Base-by-base conservation (phyloP, 2,888 invertebrate genomes). In the Saturnia japonica region DNA sequence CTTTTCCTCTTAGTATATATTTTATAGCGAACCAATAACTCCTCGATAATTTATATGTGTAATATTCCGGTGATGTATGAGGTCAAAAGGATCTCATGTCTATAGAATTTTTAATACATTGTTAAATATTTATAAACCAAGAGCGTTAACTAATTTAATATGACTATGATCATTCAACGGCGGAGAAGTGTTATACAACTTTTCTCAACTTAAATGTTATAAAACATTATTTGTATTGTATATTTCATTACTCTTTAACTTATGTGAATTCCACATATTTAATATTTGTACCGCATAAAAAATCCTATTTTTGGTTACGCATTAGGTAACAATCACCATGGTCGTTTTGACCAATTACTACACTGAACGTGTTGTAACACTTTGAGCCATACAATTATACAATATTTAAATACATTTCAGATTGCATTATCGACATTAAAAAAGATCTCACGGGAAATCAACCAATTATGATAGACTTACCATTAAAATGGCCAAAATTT, bases 381-480 rank as follows among this genome's bases (percentile, higher is more conserved):
- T 34, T 34, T 34, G 34, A 34, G 34, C 34, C 22, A 47, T n/a
- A 51, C 6, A 51, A n/a, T 51, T n/a, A n/a, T n/a, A 9, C 19
- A 54, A n/a, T 54, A 54, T 54, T 54, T 9, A 69, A 71, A 47
- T 28, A 57, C 68, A 68, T 85, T 83, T 47, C 82, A 91, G 90
- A 84, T 71, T 91, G 91, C 72, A 67, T 77, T 16, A 68, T 90
- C 19, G 79, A 86, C 67, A 74, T 80, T 4, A 68, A 76, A 43
- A 71, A 74, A 16, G 79, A 84, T 47, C 79, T 85, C 14, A 69
- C 74, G 19, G 69, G 60, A 12, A 76, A 79, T 9, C 82, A 82
- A 43, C 87, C 87, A 0, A 43, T 88, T 12, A 77, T 87, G 69
- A 11, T 78, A 9, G 77, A 83, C 14, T 72, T 74, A 4, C 47